Conservation (phyloP, 30 jellyfish, hydroid and myxozoan species). For the Cassiopea xamachana region DNA sequence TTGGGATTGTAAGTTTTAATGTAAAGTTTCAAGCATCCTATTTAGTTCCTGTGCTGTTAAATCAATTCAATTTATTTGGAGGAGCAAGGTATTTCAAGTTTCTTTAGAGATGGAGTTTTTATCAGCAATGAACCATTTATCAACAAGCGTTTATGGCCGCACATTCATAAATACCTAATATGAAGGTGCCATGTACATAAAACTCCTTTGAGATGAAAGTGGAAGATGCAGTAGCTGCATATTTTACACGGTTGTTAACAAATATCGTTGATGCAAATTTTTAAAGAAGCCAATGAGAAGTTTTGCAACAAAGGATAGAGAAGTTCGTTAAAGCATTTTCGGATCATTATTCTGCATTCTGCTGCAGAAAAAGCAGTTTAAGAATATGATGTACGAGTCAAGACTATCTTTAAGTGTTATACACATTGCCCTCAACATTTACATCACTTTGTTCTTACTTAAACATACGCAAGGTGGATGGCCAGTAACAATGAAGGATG, state of each 20-base stretch:
- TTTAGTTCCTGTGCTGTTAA: not conserved
- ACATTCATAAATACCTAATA: not conserved
- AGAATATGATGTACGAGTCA: not conserved
- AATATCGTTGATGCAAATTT: no score
- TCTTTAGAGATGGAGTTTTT: not conserved
- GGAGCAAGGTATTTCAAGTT: not conserved
- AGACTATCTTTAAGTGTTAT: not conserved
- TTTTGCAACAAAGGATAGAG: no score
- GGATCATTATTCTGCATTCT: no score
- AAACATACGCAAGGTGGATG: not conserved
- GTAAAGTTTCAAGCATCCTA: not conserved
- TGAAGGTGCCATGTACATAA: not conserved
- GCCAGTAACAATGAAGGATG: conserved; percentile 29
- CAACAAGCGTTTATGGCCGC: not conserved
- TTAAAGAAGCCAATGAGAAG: no score
- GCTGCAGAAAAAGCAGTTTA: not conserved
- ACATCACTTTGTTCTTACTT: not conserved
- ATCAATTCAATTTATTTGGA: not conserved
- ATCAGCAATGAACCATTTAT: not conserved
- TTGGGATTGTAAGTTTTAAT: not conserved
- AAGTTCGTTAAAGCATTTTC: no score
- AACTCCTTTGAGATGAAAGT: no score
- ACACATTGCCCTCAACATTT: not conserved
- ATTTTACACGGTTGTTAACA: no score
- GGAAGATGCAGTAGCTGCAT: no score